Conservation (phyloP, 2,797 vertebrate species). For the Propithecus deckenii region DNA sequence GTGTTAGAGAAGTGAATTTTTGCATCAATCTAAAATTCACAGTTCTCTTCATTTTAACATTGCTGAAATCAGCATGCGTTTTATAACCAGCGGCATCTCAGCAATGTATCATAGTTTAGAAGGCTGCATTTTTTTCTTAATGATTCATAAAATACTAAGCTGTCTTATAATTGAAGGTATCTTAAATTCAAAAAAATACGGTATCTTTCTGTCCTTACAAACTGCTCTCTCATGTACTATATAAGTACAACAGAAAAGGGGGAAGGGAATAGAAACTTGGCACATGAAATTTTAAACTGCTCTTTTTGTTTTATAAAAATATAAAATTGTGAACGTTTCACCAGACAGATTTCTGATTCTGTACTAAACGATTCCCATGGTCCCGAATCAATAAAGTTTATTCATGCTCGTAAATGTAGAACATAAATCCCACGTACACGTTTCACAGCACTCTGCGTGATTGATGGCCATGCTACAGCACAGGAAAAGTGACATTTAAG, state of each 20-base stretch:
- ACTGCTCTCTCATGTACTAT: neutral
- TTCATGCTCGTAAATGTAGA: neutral
- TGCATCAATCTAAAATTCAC: neutral
- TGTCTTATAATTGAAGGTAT: neutral
- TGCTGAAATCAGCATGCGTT: neutral
- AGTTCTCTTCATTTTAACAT: neutral
- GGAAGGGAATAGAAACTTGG: neutral
- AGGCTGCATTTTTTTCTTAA: neutral
- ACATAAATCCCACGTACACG: neutral
- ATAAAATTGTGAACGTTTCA: neutral
- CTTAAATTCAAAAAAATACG: neutral
- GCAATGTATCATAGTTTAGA: neutral
- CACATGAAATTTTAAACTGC: slow-evolving; percentile 9
- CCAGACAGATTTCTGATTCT: slow-evolving; percentile 16
- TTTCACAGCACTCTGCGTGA: neutral
- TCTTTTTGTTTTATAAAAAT: slow-evolving; percentile 29
- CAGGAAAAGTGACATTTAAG: neutral
- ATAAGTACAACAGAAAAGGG: neutral
- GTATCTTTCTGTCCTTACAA: neutral
- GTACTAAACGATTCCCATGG: neutral
- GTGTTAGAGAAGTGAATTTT: neutral
- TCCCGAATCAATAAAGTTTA: neutral
- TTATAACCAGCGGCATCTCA: neutral
- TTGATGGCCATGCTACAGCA: neutral
- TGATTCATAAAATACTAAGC: neutral